phyloP scores from a whole-genome alignment of 2,888 invertebrate species.

The Cyclophora albipunctata region DNA sequence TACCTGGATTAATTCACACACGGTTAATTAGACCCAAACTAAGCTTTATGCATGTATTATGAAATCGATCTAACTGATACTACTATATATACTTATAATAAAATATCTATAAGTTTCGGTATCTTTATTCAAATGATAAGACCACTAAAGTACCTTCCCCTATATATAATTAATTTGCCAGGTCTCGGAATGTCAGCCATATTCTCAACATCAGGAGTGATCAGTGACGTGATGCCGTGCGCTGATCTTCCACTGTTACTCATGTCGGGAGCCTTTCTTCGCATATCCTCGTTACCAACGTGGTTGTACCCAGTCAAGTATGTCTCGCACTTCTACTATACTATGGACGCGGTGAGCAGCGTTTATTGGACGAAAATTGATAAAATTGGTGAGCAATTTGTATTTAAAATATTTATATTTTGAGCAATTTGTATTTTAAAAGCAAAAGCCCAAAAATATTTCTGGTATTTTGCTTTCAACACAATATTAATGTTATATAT shows the following conservation, averaged over 20 bases:
- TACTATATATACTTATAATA: too few species aligned
- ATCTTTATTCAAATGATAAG: too few species aligned
- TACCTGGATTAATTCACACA: too few species aligned
- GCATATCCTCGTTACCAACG: constrained; percentile 53
- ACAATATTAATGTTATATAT: too few species aligned
- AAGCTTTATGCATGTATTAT: too few species aligned
- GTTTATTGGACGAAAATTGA: constrained; percentile 68
- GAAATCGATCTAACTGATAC: too few species aligned
- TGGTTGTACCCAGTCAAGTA: constrained; percentile 62
- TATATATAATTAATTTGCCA: constrained; percentile 7
- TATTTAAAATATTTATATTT: too few species aligned
- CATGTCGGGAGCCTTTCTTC: constrained; percentile 65
- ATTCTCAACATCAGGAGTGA: constrained; percentile 55
- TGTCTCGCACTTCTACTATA: constrained; percentile 70
- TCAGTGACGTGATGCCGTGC: constrained; percentile 66
- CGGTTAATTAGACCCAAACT: too few species aligned
- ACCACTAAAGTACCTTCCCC: too few species aligned
- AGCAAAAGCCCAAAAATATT: neutral
- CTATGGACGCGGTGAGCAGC: constrained; percentile 69
- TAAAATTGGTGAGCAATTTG: constrained; percentile 60
- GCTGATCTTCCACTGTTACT: constrained; percentile 60
- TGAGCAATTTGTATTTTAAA: too few species aligned
- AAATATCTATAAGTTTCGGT: too few species aligned
- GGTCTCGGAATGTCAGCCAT: constrained; percentile 68
- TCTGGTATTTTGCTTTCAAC: neutral